Evolutionary conservation across 2,113 vertebrate genomes (phyloP).

Genomic region (Anguilla rostrata): DNA sequence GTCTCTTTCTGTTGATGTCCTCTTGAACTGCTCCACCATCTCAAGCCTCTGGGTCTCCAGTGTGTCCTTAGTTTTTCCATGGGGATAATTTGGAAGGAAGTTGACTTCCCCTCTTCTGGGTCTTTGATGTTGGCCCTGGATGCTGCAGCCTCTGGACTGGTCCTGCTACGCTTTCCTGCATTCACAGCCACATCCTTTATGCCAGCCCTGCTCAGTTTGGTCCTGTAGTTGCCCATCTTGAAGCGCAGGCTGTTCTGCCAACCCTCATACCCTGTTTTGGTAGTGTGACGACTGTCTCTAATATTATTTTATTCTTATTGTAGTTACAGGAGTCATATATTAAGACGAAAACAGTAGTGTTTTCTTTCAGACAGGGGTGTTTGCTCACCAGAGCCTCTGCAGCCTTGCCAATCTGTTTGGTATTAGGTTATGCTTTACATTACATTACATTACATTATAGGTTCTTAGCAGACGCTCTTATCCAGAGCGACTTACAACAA

Average conservation of each 20-base stretch:
- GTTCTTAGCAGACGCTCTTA: too few species aligned
- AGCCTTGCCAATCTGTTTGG: constrained; percentile 26
- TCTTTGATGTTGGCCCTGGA: constrained; percentile 32
- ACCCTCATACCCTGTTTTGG: constrained; percentile 22
- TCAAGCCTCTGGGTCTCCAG: constrained; percentile 26
- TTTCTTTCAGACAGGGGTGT: constrained; percentile 38
- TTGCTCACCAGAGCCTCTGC: constrained; percentile 39
- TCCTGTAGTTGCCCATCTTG: constrained; percentile 39
- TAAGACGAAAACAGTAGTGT: too few species aligned
- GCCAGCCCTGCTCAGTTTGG: constrained; percentile 31
- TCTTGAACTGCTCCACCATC: constrained; percentile 34
- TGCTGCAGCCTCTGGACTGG: constrained; percentile 21
- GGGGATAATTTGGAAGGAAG: constrained; percentile 29
- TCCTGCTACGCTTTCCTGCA: constrained; percentile 3
- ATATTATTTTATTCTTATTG: too few species aligned
- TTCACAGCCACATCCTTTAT: constrained; percentile 34
- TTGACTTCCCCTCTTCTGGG: constrained; percentile 37
- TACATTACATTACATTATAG: too few species aligned
- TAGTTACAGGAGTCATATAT: too few species aligned
- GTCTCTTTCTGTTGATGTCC: constrained; percentile 37
- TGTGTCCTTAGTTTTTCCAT: constrained; percentile 27
- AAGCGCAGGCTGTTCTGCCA: constrained; percentile 38
- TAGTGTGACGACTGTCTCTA: too few species aligned
- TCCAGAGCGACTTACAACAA: too few species aligned
- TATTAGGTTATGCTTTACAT: constrained; percentile 29